A percentile compares a stretch with the other conserved stretches of the same genome.
Conservation (phyloP, 2,888 invertebrate genomes). For the Lymantria dispar region DNA sequence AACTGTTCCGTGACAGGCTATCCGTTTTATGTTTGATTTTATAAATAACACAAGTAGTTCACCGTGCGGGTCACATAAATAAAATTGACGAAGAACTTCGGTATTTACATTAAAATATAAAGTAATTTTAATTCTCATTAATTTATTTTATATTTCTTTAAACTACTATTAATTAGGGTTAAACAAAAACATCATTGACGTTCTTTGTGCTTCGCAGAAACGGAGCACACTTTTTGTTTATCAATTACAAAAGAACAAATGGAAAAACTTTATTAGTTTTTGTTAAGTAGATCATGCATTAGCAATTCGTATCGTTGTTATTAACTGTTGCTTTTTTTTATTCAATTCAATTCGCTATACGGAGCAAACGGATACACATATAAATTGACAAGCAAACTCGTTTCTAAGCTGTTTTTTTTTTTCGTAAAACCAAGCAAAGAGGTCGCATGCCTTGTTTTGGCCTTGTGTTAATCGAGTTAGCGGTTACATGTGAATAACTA, state of each 20-base stretch:
- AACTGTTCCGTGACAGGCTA: conserved; percentile 72
- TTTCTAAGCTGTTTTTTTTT: conserved; percentile 48
- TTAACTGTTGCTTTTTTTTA: conserved; percentile 25
- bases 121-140: background rate
- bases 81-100: conserved; percentile 32
- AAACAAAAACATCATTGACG: background rate
- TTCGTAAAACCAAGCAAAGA: conserved; percentile 63
- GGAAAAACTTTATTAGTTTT: conserved; percentile 51
- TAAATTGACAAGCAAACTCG: conserved; percentile 53
- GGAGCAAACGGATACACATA: conserved; percentile 43
- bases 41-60: conserved; percentile 62
- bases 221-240: conserved; percentile 11
- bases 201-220: conserved; percentile 9
- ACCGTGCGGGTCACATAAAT: conserved; percentile 43
- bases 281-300: conserved; percentile 40
- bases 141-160: background rate
- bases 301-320: conserved; percentile 35
- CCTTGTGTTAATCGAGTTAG: conserved; percentile 76
- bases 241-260: conserved; percentile 25
- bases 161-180: background rate
- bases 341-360: conserved; percentile 39
- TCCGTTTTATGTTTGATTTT: conserved; percentile 55
- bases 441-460: conserved; percentile 74
- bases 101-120: conserved; percentile 33
- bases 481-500: conserved; percentile 64